A percentile compares a stretch with the other conserved stretches of the same genome.
These are phyloP conservation scores for Smutsia gigantea DNA, from an alignment of 2,797 vertebrate genomes.

Conservation along the genomic window DNA sequence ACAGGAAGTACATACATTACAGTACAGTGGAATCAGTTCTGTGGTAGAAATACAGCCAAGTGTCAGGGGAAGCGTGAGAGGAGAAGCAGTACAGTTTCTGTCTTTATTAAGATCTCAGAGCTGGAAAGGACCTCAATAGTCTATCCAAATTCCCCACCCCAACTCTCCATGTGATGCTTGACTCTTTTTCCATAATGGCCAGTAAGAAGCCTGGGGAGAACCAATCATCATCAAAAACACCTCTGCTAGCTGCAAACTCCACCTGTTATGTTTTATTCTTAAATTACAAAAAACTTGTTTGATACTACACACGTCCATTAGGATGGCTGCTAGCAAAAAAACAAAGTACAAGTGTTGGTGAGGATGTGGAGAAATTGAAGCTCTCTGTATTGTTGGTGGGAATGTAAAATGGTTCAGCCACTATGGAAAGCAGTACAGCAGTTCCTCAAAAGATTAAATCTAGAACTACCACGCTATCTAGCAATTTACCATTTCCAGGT, in stretches of 20 bases:
- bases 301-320: background rate
- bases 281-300: slow-evolving; percentile 19
- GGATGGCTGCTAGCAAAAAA: background rate
- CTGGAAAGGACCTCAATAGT: background rate
- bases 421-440: background rate
- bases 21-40: background rate
- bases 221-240: background rate
- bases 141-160: background rate
- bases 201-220: background rate
- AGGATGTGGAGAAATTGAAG: background rate
- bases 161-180: background rate
- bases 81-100: background rate
- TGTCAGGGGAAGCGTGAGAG: background rate
- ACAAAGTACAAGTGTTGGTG: background rate
- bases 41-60: background rate
- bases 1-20: background rate
- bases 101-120: background rate
- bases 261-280: background rate
- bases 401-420: background rate
- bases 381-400: background rate
- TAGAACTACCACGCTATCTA: background rate
- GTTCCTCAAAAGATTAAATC: slow-evolving; percentile 34
- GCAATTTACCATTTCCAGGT: background rate
- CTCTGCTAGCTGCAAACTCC: background rate
- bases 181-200: background rate